These are phyloP conservation scores for Heliconius himera DNA, from an alignment of 1,140 invertebrate genomes.

Conservation along the genomic window DNA sequence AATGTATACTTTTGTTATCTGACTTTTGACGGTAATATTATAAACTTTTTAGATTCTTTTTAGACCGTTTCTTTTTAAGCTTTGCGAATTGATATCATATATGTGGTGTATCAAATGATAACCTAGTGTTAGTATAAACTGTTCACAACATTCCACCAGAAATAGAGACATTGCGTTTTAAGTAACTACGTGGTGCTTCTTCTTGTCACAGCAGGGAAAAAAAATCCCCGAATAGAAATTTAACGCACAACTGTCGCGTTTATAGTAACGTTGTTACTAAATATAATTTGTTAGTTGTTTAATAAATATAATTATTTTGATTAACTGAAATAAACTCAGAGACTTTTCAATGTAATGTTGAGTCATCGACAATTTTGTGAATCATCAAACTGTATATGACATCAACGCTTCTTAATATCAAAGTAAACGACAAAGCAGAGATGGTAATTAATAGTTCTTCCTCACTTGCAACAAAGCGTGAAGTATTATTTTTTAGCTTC, in stretches of 20 bases:
- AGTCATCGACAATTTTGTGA: no score
- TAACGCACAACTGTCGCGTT: no score
- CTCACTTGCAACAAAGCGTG: neutral
- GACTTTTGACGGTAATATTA: neutral
- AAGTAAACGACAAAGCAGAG: no score
- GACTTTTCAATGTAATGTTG: no score
- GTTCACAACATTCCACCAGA: neutral
- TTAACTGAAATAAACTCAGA: no score
- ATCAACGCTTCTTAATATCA: no score
- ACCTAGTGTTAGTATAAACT: neutral
- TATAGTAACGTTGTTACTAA: no score
- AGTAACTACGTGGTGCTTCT: neutral
- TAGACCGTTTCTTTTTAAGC: neutral
- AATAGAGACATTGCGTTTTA: neutral
- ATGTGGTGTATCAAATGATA: neutral
- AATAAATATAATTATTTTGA: no score
- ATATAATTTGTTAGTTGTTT: no score
- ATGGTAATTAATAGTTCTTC: neutral
- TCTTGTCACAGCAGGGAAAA: no score
- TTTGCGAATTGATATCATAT: neutral
- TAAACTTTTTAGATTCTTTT: neutral
- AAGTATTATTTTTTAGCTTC: neutral
- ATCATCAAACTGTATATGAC: no score
- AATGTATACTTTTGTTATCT: neutral
- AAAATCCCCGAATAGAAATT: no score